Conservation (phyloP, 2,113 vertebrate genomes). For the Columbina picui region DNA sequence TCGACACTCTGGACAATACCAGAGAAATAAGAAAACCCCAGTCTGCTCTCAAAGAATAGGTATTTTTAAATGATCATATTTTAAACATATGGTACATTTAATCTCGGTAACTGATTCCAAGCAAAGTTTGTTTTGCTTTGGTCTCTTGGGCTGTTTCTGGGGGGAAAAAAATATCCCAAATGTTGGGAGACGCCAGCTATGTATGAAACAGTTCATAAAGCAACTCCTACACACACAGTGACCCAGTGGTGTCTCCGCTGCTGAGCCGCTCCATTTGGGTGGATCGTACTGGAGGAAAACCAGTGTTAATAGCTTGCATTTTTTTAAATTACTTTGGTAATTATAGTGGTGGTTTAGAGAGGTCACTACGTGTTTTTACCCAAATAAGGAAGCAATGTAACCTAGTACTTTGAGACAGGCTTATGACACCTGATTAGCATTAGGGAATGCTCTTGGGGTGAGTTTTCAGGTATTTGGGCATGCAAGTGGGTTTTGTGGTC, state of each 20-base stretch:
- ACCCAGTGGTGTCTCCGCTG: slow-evolving; percentile 21
- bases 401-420: background rate
- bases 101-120: background rate
- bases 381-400: background rate
- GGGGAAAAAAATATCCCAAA: background rate
- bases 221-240: slow-evolving; percentile 19
- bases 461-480: background rate
- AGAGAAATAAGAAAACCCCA: background rate
- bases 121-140: slow-evolving; percentile 43
- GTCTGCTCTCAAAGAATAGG: background rate
- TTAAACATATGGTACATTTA: slow-evolving; percentile 31
- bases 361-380: background rate
- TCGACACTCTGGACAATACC: background rate
- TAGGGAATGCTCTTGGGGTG: background rate
- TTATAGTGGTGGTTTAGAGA: background rate
- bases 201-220: slow-evolving; percentile 30
- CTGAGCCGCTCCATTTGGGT: background rate
- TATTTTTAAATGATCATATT: background rate
- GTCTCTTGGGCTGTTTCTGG: background rate
- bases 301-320: background rate
- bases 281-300: background rate
- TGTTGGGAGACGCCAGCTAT: background rate
- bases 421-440: background rate
- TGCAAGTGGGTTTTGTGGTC: background rate
- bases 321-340: background rate